phyloP scores from a whole-genome alignment of 2,888 invertebrate species.

The Acanthosepion lycidas region DNA sequence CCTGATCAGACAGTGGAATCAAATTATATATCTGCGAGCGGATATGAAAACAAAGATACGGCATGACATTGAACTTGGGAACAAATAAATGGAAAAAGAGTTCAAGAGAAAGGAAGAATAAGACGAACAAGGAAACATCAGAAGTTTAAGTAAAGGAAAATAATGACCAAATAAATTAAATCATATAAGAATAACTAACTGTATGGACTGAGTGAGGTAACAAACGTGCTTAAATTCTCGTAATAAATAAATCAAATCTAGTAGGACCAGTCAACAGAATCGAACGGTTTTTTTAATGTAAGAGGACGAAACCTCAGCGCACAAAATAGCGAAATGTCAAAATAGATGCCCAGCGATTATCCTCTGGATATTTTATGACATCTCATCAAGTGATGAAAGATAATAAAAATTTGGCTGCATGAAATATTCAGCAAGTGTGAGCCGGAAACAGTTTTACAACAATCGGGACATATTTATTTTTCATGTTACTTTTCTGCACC shows the following conservation, averaged over 20 bases:
- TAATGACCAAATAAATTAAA: not conserved
- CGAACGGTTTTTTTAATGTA: not conserved
- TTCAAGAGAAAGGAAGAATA: not conserved
- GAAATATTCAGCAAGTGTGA: too few relatives aligned
- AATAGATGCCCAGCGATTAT: not conserved
- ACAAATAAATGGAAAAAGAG: not conserved
- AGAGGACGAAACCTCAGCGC: not conserved
- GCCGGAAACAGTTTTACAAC: too few relatives aligned
- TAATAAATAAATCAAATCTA: not conserved
- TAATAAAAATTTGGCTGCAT: too few relatives aligned
- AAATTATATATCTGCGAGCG: not conserved
- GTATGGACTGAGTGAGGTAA: not conserved
- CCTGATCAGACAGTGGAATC: not conserved
- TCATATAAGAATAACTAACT: not conserved
- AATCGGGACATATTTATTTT: too few relatives aligned
- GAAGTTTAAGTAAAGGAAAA: not conserved
- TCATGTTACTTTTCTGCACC: too few relatives aligned
- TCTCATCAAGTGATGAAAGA: not conserved
- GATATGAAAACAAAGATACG: constrained; percentile 6
- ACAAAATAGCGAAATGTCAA: not conserved
- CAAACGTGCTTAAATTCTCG: not conserved
- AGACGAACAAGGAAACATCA: too few relatives aligned
- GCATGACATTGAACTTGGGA: not conserved
- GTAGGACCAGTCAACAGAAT: not conserved
- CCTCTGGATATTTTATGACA: not conserved